A percentile compares a stretch with the other conserved stretches of the same genome.
phyloP scores from a whole-genome alignment of 2,888 invertebrate species.

The Tiphia femorata region DNA sequence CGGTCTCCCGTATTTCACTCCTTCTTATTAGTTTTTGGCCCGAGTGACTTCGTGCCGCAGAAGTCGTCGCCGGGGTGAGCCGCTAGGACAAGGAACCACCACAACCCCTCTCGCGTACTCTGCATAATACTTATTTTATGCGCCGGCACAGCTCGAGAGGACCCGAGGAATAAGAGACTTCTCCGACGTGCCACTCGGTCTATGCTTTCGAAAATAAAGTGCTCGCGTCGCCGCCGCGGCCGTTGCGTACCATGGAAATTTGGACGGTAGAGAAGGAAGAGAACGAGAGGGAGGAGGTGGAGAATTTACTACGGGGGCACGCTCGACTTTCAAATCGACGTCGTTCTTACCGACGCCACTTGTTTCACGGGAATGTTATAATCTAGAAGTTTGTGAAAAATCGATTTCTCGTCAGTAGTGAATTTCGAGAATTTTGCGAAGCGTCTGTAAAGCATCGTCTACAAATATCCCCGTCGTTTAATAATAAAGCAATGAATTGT shows the following conservation, averaged over 20 bases:
- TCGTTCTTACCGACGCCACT: no score
- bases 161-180: slow-evolving; percentile 36
- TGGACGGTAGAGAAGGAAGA: slow-evolving; percentile 6
- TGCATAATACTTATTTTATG: slow-evolving; percentile 53
- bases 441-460: no score
- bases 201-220: slow-evolving; percentile 35
- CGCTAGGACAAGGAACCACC: slow-evolving; percentile 7
- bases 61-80: slow-evolving; percentile 28
- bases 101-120: slow-evolving; percentile 35
- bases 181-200: slow-evolving; percentile 24
- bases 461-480: no score
- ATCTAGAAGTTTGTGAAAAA: no score
- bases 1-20: slow-evolving; percentile 44
- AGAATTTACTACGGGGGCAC: no score
- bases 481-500: no score
- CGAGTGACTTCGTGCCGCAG: slow-evolving; percentile 18
- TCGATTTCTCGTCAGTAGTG: no score
- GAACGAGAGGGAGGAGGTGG: background rate
- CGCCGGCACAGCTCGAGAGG: slow-evolving; percentile 41
- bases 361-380: no score
- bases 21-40: slow-evolving; percentile 49
- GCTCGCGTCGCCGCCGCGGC: slow-evolving; percentile 19
- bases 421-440: no score
- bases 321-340: no score
- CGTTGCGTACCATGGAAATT: slow-evolving; percentile 33